Evolutionary conservation across 1,140 invertebrate genomes (phyloP), one percentile per base, ranked within the genome.

Genomic region (Drosophila lini): DNA sequence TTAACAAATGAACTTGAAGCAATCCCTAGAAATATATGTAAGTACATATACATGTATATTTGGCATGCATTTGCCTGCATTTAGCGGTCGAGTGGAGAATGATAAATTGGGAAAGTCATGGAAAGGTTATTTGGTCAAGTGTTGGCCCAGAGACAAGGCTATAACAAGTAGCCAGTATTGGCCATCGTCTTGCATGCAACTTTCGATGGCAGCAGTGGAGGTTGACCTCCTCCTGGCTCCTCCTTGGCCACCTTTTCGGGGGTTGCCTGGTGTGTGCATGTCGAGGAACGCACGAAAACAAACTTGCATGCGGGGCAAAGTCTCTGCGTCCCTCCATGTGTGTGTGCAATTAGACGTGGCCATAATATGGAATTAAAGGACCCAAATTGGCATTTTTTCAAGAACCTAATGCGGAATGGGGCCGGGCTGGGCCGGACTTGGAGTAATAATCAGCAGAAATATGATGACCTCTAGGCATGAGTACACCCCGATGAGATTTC

Each of bases 331-430:
- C 31, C 40, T 64, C 52, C 52, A 47, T 44, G 60, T 65, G 71
- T 56, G 34, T 50, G 22, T 76, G 78, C 79, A 81, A 81, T 85
- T 85, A 85, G 74, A 78, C 58, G 31, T 55, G 64, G 47, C 53
- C 74, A 68, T 74, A 85, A 81, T 84, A 68, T 79, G 67, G 70
- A 86, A 82, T 86, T 86, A 86, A 79, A 79, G 83, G 42, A 75
- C 62, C 61, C 41, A 86, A 86, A 86, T 86, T 82, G 79, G 65
- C 70, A 75, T 81, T 81, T 64, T 64, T 68, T 73, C 47, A 41
- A 76, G 56, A 68, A 61, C 50, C 57, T 64, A 84, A 80, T 80
- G 60, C 74, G 50, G 61, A 41, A 48, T 70, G 62, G 22, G 65
- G 44, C 55, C 31, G 56, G 25, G 8, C 45, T 48, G 22, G 44